Conservation (phyloP, 1,140 invertebrate genomes). For the Drosophila sp. region DNA sequence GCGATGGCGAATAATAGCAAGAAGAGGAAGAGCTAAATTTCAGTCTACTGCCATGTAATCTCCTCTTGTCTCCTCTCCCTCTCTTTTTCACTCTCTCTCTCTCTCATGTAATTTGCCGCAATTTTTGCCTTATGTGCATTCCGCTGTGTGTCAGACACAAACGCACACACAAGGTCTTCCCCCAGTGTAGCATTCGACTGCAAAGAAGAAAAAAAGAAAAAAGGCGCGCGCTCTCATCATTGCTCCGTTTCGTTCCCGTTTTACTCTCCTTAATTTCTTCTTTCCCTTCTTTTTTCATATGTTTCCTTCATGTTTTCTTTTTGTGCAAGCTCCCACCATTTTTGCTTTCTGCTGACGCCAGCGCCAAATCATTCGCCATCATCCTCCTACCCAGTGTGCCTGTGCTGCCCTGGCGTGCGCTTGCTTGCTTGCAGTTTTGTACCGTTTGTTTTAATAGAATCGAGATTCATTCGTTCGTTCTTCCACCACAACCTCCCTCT, state of each 20-base stretch:
- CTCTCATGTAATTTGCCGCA: conserved; percentile 77
- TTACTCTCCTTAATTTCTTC: conserved; percentile 24
- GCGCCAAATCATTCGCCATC: conserved; percentile 67
- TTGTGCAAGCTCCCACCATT: conserved; percentile 67
- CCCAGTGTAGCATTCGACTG: conserved; percentile 40
- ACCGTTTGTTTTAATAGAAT: conserved; percentile 45
- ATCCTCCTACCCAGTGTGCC: conserved; percentile 57
- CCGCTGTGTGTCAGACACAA: conserved; percentile 47
- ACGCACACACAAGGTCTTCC: conserved; percentile 54
- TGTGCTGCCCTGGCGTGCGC: conserved; percentile 25
- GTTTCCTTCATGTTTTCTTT: conserved; percentile 16
- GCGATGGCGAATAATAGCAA: conserved; percentile 40
- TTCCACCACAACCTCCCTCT: background rate
- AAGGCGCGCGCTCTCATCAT: conserved; percentile 60
- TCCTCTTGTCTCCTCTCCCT: background rate
- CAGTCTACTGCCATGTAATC: conserved; percentile 54
- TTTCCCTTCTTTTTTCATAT: conserved; percentile 24
- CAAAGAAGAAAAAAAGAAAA: conserved; percentile 73
- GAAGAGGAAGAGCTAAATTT: conserved; percentile 42
- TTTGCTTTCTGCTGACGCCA: conserved; percentile 69
- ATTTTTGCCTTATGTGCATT: conserved; percentile 66
- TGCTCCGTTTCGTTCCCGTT: conserved; percentile 42
- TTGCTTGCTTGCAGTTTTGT: conserved; percentile 54
- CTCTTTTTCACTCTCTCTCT: conserved; percentile 35
- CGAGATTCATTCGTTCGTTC: conserved; percentile 31